phyloP scores from a whole-genome alignment of 2,113 vertebrate species.

The Pseudopodoces humilis region DNA sequence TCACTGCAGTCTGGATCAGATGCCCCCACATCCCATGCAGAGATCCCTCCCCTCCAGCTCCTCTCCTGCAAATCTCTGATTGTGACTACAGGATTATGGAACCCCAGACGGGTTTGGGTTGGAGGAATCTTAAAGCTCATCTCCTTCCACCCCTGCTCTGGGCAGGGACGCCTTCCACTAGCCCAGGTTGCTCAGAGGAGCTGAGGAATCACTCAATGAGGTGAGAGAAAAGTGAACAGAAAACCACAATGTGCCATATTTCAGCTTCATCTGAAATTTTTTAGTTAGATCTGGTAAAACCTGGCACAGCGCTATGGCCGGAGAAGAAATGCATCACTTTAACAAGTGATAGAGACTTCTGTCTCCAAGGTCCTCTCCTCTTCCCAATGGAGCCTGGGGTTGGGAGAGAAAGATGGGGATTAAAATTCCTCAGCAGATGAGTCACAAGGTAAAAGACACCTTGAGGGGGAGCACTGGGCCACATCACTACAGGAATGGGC shows the following conservation, averaged over 20 bases:
- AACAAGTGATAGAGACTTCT: background rate
- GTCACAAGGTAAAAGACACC: background rate
- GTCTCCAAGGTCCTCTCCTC: background rate
- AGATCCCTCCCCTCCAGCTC: background rate
- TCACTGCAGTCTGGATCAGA: background rate
- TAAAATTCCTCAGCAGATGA: conserved; percentile 15
- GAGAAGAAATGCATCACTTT: background rate
- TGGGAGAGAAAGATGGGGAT: background rate
- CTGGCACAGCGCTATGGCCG: background rate
- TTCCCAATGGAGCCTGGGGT: background rate
- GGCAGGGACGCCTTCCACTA: background rate
- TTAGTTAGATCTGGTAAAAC: background rate
- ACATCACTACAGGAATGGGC: background rate
- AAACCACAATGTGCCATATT: background rate
- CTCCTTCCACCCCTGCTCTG: background rate
- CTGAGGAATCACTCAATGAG: background rate
- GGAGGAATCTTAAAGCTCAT: background rate
- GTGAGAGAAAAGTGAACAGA: background rate
- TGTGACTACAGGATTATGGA: background rate
- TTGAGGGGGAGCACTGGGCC: background rate
- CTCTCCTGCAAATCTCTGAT: rapidly evolving
- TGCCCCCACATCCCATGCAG: background rate
- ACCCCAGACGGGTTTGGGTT: background rate
- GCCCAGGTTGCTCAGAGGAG: background rate
- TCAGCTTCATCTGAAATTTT: background rate